Base-by-base conservation (phyloP, 1,140 invertebrate species). In the Apolygus lucorum region DNA sequence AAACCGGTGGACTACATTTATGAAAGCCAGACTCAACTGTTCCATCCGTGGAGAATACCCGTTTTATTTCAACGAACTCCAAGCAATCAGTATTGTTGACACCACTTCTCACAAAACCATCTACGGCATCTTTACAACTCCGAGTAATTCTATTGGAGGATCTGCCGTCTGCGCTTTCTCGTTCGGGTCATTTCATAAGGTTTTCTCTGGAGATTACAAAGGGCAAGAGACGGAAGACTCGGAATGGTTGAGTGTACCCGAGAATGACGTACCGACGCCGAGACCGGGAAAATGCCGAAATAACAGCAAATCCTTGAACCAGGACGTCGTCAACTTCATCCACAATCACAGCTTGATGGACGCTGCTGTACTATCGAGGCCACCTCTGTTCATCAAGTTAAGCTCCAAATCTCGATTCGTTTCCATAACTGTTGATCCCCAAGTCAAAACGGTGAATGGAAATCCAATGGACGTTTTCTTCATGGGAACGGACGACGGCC, bases 61-160 rank as follows among this genome's bases (percentile, higher is more conserved):
- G 4, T 98, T 97, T 81, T 96, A 96, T 80, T 97, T 98, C 83
- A 95, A 97, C 82, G 94, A 98, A 84, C 94, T 97, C 77, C 94
- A 83, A 90, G 72, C 84, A 98, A 75, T 90, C 65, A 83, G 84
- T 26, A 89, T 67, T 88, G 95, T 76, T 87, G 90, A 72, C 82
- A 95, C 26, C n/a, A n/a, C n/a, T n/a, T n/a, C n/a, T n/a, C n/a
- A n/a, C n/a, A 83, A 90, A 72, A 83, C 99, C 75, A 87, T 99
- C 29, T 99, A 99, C 80, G 95, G 90, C 11, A 90, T 98, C 1
- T 96, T 99, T 78, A 96, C 93, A 52, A 99, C 97, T 0, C 92
- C 95, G 1, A 86, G 87, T 49, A 98, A 98, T 79, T 92, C 93
- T 54, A 95, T 99, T 76, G 88, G 90, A 1, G 96, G 94, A 26